phyloP scores from a whole-genome alignment of 1,140 invertebrate genomes.

The Pectinophora gossypiella region DNA sequence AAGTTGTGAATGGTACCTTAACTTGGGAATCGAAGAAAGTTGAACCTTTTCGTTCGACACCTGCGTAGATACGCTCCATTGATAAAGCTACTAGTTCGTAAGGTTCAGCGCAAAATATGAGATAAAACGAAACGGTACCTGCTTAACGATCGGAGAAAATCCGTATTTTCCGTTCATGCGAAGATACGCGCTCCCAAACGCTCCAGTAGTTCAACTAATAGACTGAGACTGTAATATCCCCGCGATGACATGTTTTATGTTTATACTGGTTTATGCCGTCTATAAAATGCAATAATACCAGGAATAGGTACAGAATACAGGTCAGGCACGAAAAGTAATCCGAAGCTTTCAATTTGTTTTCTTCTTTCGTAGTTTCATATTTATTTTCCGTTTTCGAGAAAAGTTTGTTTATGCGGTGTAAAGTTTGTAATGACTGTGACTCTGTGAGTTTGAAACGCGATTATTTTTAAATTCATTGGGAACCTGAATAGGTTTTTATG shows the following conservation, averaged over 20 bases:
- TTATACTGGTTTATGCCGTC: neutral
- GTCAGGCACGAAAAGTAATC: neutral
- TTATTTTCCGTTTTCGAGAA: no score
- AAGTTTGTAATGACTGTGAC: no score
- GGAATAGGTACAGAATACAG: neutral
- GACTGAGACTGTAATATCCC: no score
- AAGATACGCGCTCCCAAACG: no score
- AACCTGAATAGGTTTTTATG: no score
- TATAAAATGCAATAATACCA: neutral
- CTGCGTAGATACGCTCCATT: conserved; percentile 57
- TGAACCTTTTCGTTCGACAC: conserved; percentile 56
- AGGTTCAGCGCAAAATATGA: conserved; percentile 29
- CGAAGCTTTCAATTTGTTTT: neutral
- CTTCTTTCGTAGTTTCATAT: neutral
- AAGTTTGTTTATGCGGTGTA: no score
- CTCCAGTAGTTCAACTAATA: no score
- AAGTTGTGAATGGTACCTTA: conserved; percentile 63
- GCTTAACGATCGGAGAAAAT: conserved; percentile 3
- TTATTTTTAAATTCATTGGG: no score
- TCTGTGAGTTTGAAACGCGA: no score
- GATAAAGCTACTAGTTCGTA: conserved; percentile 42
- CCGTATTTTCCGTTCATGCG: neutral
- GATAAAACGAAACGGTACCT: conserved; percentile 30
- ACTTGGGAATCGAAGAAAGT: conserved; percentile 58
- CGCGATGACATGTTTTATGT: neutral